Base-by-base conservation (phyloP, 2,113 vertebrate genomes). In the Anguilla rostrata region DNA sequence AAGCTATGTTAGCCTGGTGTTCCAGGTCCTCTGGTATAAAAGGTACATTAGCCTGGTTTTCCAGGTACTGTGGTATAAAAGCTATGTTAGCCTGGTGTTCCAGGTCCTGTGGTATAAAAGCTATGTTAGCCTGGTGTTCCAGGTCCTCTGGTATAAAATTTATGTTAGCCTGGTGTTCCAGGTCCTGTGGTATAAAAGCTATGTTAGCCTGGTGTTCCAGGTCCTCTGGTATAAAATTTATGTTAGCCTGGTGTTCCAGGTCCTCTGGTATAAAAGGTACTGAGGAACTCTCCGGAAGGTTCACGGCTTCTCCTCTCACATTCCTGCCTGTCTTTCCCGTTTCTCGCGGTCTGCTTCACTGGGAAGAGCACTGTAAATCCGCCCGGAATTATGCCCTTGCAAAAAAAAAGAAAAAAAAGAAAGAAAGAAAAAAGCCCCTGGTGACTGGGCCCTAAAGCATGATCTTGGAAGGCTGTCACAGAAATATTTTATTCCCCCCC, bases 381-480 rank as follows among this genome's bases (percentile, higher is more conserved):
- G 3, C 11, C 14, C n/a, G 26, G 66, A 83, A 29, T 87, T 57
- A 78, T 29, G 56, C 46, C 46, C 63, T 5, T 34, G 22, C 81
- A 78, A 57, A 29, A 41, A 53, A 56, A 83, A 34, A 34, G 1
- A 34, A 34, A 34, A 34, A 1, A 34, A 34, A 34, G 34, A 34
- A 34, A 34, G n/a, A 46, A n/a, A 34, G 34, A 78, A 46, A 84
- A 79, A 49, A 56, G 9, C 78, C 79, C 15, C 9, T 29, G 9
- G 84, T 46, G 82, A 91, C 40, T 75, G 43, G 56, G 18, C 15
- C 57, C 56, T 89, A 34, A 40, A 82, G 80, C 0, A 29, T 89
- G 90, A 87, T 90, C 78, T 5, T 57, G 84, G n/a, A 91, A 91
- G 88, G 49, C 46, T 84, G 49, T 87, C 63, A 83, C 83, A 79